Base-by-base conservation (phyloP, 2,797 vertebrate species). In the Siniperca undulata region DNA sequence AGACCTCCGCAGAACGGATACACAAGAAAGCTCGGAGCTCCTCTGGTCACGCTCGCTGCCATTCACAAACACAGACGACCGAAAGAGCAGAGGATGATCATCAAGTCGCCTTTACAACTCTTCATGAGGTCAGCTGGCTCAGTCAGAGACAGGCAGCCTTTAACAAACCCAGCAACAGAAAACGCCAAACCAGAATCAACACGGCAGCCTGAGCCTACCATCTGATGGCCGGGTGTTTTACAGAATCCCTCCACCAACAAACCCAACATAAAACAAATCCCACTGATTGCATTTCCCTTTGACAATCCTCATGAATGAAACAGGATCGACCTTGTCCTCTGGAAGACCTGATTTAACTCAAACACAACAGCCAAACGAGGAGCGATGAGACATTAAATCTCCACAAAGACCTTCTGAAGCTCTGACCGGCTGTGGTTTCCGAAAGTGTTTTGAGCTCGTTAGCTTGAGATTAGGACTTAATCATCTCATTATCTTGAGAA, bases 281-380 rank as follows among this genome's bases (percentile, higher is more conserved):
- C 19, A 44, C 22, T 61, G 67, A 53, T 48, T 66, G 27, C 2
- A 66, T 60, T 61, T 65, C 69, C 10, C 36, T 30, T 3, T 58
- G 8, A 16, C 9, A 40, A 40, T 40, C 5, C 36, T 44, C 1
- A 20, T 4, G 40, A 71, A 68, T 64, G 77, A 62, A 77, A 42
- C 53, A 36, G 38, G 50, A 56, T 20, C 13, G 2, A 64, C 52
- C 9, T 68, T 3, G 27, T 58, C 44, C 44, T 65, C 44, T 75
- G 80, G 87, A 89, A 90, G 87, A 90, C 77, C 60, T 52, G 61
- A 90, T 78, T 81, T 7, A 48, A 69, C 67, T 44, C 44, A 50
- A 80, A 82, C 55, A 20, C 70, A 60, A 36, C 53, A 55, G 20
- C 9, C 40, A 27, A 40, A 59, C 11, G 7, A n/a, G 36, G 10